These are phyloP conservation scores for Girardinus metallicus DNA, from an alignment of 2,797 vertebrate species.

Conservation along the genomic window DNA sequence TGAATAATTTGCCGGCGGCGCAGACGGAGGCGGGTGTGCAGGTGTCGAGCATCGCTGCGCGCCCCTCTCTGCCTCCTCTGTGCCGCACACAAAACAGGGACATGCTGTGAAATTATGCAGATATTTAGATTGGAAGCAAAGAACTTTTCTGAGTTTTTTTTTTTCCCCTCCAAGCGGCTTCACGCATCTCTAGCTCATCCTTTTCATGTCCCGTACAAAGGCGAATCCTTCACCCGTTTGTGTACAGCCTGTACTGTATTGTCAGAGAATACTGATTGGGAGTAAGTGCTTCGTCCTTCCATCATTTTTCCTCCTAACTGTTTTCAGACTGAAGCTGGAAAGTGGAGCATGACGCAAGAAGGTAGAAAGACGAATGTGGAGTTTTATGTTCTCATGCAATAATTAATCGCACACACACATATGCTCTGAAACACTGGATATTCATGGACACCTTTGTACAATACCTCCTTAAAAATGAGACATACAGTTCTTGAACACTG, in stretches of 20 bases:
- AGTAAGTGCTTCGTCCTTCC: constrained; percentile 23
- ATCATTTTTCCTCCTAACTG: constrained; percentile 24
- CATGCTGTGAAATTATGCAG: constrained; percentile 44
- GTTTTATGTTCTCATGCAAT: constrained; percentile 39
- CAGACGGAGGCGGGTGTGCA: constrained; percentile 23
- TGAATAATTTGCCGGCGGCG: constrained; percentile 21
- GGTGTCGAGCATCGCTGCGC: constrained; percentile 21
- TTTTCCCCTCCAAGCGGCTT: not conserved
- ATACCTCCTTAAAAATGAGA: not conserved
- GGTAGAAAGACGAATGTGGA: not conserved
- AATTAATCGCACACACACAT: too few species aligned
- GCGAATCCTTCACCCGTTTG: constrained; percentile 17
- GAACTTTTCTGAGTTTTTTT: constrained; percentile 1
- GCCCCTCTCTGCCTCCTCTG: constrained; percentile 30
- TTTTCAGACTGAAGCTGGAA: constrained; percentile 28
- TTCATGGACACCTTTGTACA: not conserved
- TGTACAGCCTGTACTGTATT: constrained; percentile 36
- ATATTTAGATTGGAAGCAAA: constrained; percentile 26
- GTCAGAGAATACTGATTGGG: constrained; percentile 48
- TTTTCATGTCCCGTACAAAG: constrained; percentile 21
- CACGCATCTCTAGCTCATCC: constrained; percentile 22
- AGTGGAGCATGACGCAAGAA: constrained; percentile 27
- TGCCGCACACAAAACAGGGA: constrained; percentile 44
- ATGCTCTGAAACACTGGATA: not conserved
- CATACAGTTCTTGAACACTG: constrained; percentile 29